Evolutionary conservation across 1,140 invertebrate genomes (phyloP).

Genomic region (Camponotus pennsylvanicus): DNA sequence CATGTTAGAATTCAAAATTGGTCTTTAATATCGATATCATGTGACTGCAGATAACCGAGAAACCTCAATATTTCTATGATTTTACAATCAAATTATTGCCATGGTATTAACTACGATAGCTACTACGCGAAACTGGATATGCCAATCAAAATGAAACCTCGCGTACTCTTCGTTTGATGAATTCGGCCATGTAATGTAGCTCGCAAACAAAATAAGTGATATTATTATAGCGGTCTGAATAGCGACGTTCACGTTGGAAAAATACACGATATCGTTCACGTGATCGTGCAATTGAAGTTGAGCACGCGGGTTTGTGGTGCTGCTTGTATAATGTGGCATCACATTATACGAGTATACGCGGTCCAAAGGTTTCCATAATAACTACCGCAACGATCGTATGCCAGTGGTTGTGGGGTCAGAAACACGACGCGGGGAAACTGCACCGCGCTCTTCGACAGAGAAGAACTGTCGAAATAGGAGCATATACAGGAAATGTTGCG

Average conservation of each 20-base stretch:
- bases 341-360: slow-evolving; percentile 54
- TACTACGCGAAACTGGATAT: slow-evolving; percentile 34
- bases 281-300: slow-evolving; percentile 40
- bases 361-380: slow-evolving; percentile 62
- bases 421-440: slow-evolving; percentile 19
- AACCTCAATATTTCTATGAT: slow-evolving; percentile 30
- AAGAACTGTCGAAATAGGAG: slow-evolving; percentile 45
- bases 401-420: neutral
- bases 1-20: neutral
- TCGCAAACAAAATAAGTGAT: slow-evolving; percentile 52
- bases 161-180: slow-evolving; percentile 25
- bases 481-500: slow-evolving; percentile 24
- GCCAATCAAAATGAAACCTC: slow-evolving; percentile 53
- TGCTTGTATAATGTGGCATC: slow-evolving; percentile 59
- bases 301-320: slow-evolving; percentile 40
- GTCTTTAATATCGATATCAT: slow-evolving; percentile 12
- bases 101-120: neutral
- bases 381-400: slow-evolving; percentile 44
- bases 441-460: neutral
- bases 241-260: slow-evolving; percentile 40
- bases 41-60: slow-evolving; percentile 7
- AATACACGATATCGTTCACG: slow-evolving; percentile 51
- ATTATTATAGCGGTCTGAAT: slow-evolving; percentile 56
- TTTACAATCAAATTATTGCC: slow-evolving; percentile 29
- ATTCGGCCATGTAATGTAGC: slow-evolving; percentile 50